phyloP scores from a whole-genome alignment of 2,888 invertebrate genomes.

The Pristionchus maxplancki region DNA sequence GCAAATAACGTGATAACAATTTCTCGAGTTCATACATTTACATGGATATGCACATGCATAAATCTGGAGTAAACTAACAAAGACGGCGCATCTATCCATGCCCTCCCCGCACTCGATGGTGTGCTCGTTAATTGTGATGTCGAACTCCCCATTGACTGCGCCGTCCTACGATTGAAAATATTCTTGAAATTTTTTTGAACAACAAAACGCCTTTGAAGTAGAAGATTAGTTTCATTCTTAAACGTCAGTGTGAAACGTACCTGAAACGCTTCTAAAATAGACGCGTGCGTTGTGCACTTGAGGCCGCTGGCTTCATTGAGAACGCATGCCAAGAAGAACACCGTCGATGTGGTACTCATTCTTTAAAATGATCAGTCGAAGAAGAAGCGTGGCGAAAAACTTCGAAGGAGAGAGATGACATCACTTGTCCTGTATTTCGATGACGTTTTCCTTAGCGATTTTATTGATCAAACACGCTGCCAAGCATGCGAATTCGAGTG shows the following conservation, averaged over 20 bases:
- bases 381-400: too few relatives aligned
- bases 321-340: background rate
- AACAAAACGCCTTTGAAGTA: too few relatives aligned
- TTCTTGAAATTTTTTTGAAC: background rate
- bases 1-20: too few relatives aligned
- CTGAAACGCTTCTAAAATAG: background rate
- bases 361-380: too few relatives aligned
- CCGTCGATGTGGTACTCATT: background rate
- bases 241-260: too few relatives aligned
- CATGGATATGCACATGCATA: background rate
- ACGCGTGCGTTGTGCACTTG: background rate
- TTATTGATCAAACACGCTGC: background rate
- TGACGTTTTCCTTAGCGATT: background rate
- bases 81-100: background rate
- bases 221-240: too few relatives aligned
- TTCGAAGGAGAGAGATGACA: too few relatives aligned
- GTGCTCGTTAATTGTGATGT: background rate
- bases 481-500: too few relatives aligned
- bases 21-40: background rate
- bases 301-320: background rate
- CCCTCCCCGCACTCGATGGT: background rate
- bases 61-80: background rate
- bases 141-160: background rate
- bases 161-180: background rate
- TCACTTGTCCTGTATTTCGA: too few relatives aligned